These are phyloP conservation scores for Caenorhabditis briggsae DNA, from an alignment of 1,140 invertebrate genomes.

Conservation along the genomic window DNA sequence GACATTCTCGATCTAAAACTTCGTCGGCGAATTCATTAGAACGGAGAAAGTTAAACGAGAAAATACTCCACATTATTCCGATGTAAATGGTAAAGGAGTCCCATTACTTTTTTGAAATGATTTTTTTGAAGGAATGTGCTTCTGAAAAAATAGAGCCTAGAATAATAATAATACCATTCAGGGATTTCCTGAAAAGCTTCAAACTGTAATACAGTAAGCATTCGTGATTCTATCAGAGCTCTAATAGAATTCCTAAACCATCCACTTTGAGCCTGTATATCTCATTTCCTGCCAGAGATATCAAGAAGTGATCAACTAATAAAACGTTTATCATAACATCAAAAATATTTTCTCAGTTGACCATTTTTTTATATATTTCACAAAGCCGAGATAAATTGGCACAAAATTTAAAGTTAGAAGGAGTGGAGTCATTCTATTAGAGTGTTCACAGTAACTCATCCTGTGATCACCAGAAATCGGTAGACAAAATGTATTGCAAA, in stretches of 20 bases:
- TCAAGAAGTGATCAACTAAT: no score
- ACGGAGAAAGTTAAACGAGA: neutral
- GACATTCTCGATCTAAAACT: neutral
- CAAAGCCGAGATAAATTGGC: neutral
- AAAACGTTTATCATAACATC: no score
- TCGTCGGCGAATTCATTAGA: neutral
- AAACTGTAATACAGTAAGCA: no score
- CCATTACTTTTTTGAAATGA: neutral
- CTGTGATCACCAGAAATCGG: neutral
- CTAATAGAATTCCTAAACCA: neutral
- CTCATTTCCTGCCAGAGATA: neutral
- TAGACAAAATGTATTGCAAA: slow-evolving; percentile 13
- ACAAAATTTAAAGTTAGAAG: no score
- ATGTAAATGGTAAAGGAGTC: neutral
- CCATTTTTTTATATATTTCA: no score
- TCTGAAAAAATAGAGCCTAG: neutral
- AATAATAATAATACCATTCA: neutral
- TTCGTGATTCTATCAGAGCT: no score
- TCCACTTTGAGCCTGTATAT: neutral
- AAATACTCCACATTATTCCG: neutral
- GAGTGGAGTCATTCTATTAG: no score
- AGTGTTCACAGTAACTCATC: neutral
- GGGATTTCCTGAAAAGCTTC: neutral
- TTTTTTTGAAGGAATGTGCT: neutral
- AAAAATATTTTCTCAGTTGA: no score